These are phyloP conservation scores for Neodontobutis hainanensis DNA, from an alignment of 2,113 vertebrate species.

Conservation along the genomic window DNA sequence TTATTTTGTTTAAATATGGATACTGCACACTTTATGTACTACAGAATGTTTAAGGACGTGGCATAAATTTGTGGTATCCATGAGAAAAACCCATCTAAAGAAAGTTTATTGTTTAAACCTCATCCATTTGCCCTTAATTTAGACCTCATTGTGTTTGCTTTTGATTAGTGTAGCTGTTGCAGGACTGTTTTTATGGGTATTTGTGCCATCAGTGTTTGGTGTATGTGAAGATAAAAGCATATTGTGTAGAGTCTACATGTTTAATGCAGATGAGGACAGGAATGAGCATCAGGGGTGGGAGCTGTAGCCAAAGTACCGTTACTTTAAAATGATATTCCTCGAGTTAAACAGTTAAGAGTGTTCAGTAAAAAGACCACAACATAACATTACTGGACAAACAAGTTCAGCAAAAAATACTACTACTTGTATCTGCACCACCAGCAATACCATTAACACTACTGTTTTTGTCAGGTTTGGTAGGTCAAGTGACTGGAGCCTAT, in stretches of 20 bases:
- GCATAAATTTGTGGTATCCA: conserved; percentile 13
- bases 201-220: not conserved
- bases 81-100: conserved; percentile 14
- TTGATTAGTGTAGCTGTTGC: conserved; percentile 25
- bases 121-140: conserved; percentile 26
- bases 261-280: conserved; percentile 17
- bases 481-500: no score
- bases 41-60: not conserved
- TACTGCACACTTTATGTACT: not conserved
- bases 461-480: no score
- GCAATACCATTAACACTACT: no score
- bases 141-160: conserved; percentile 30
- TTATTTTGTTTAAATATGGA: not conserved
- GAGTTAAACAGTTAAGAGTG: no score
- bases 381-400: no score
- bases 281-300: no score
- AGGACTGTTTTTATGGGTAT: not conserved
- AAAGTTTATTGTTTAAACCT: conserved; percentile 23
- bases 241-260: conserved; percentile 12
- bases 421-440: no score
- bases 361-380: no score
- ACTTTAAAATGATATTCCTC: no score
- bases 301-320: no score
- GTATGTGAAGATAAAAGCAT: not conserved
- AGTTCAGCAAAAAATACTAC: no score